Evolutionary conservation across 1,140 invertebrate genomes (phyloP), one percentile per base, ranked within the genome.

Genomic region (Papilio polytes): DNA sequence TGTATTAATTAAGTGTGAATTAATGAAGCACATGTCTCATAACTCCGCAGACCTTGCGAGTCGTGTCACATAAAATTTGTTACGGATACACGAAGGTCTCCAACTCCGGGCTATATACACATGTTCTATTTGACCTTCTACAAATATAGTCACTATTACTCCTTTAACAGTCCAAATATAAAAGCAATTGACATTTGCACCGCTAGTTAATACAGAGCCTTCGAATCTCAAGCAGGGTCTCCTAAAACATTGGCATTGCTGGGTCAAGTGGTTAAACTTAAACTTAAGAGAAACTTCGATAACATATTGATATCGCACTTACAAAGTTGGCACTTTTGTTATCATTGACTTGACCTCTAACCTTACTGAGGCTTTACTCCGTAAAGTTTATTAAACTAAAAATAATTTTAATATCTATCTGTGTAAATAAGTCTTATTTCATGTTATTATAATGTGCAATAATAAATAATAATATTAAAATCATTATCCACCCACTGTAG

Each of bases 31-130:
- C 18, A 44, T 78, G 56, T 78, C 53, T 78, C 53, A 31, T 46
- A 78, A 78, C 74, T 8, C 53, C 74, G 18, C 31, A 78, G 51
- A 36, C 77, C 77, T 78, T 78, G 53, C 31, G 15, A 78, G 56
- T 66, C 36, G 77, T 78, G 77, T 78, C 31, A 78, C 77, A 41
- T 78, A 41, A 63, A 78, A 78, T 78, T 78, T 66, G 77, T 78
- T 78, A 78, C 77, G 77, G 77, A 78, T 78, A 63, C 31, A 18
- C 56, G 74, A 77, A 77, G 77, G 77, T 63, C 77, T 63, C 31
- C 51, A 13, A 44, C 56, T 31, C 7, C 13, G 6, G 1, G 2
- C 12, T n/a, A 18, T 20, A 22, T 44, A 78, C 77, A 78, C 18
- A 36, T 78, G 77, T 76, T 76, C 46, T 22, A 20, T 9, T 48